Conservation (phyloP, 2,113 vertebrate genomes). For the Epinephelus lanceolatus region DNA sequence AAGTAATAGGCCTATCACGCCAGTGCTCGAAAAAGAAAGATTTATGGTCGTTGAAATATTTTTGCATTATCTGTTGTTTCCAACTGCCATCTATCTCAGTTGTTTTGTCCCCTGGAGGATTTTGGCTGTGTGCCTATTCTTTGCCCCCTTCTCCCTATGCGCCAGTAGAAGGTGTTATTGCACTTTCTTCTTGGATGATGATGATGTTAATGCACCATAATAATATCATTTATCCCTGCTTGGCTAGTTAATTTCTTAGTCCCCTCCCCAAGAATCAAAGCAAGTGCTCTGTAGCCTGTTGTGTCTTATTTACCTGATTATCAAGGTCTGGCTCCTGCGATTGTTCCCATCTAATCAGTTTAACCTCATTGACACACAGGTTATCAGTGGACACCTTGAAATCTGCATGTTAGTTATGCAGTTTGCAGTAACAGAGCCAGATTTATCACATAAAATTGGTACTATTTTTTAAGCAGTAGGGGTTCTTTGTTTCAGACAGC, state of each 20-base stretch:
- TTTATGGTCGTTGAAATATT: constrained; percentile 76
- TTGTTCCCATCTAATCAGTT: constrained; percentile 44
- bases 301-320: constrained; percentile 50
- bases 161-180: constrained; percentile 47
- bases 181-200: constrained; percentile 67
- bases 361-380: constrained; percentile 25
- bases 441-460: not conserved
- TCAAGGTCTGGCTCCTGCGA: constrained; percentile 25
- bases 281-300: constrained; percentile 29
- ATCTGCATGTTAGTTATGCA: constrained; percentile 22
- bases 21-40: constrained; percentile 64
- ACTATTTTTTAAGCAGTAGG: not conserved
- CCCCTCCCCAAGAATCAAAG: constrained; percentile 29
- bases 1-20: constrained; percentile 74
- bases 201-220: constrained; percentile 67
- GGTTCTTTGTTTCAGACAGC: not conserved
- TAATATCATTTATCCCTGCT: constrained; percentile 58
- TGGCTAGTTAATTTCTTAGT: constrained; percentile 57
- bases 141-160: constrained; percentile 15
- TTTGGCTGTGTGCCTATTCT: constrained; percentile 52
- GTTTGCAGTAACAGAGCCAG: not conserved
- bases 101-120: constrained; percentile 68
- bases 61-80: constrained; percentile 80
- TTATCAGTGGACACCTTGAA: constrained; percentile 12
- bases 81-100: constrained; percentile 65